These are phyloP conservation scores for Sarotherodon lohbergeri DNA, from an alignment of 2,113 vertebrate genomes.

Conservation along the genomic window DNA sequence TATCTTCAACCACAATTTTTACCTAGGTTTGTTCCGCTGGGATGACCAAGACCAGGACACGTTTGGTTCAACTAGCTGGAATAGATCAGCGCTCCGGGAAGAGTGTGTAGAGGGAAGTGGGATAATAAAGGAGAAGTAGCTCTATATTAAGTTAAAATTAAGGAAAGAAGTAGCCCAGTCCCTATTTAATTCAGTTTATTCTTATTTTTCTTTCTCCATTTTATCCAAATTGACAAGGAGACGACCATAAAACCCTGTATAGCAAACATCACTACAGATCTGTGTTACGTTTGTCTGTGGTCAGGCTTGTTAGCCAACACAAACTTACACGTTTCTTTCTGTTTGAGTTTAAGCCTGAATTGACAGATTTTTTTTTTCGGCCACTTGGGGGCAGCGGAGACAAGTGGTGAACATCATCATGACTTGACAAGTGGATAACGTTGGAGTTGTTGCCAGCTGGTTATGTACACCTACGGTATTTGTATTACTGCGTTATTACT, in stretches of 20 bases:
- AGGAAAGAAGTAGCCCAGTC: background rate
- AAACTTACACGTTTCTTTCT: background rate
- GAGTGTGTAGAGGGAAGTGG: background rate
- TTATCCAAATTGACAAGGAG: background rate
- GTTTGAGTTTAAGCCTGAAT: background rate
- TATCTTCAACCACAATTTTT: background rate
- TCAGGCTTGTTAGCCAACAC: background rate
- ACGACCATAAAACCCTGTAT: background rate
- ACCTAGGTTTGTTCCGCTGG: background rate
- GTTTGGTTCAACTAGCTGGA: background rate
- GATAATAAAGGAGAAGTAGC: background rate
- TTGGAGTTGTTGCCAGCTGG: background rate
- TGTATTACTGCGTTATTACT: background rate
- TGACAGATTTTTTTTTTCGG: background rate
- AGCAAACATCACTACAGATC: fast-evolving
- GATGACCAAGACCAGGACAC: background rate
- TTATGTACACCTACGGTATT: fast-evolving
- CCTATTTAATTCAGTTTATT: background rate
- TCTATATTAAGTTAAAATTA: background rate
- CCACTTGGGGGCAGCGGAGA: background rate
- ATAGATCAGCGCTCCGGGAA: background rate
- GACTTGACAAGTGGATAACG: background rate
- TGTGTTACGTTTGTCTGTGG: background rate
- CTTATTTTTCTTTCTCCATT: background rate
- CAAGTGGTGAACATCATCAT: background rate